phyloP scores from a whole-genome alignment of 23 tunicate species.

The Ciona savignyi region DNA sequence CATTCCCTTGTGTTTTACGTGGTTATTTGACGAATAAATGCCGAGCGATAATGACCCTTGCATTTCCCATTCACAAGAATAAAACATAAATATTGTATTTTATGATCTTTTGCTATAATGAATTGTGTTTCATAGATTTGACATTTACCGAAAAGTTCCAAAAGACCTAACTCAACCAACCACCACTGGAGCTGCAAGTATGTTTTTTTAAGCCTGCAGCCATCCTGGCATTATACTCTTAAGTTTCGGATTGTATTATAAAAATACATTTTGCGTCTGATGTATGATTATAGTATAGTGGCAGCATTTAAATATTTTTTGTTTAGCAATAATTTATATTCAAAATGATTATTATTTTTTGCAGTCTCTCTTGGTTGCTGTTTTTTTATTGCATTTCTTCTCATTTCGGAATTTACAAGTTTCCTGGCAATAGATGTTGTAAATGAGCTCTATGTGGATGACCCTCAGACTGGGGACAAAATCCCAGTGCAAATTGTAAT shows the following conservation, averaged over 20 bases:
- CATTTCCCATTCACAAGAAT: too few species aligned
- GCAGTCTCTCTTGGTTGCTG: constrained; percentile 87
- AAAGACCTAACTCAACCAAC: constrained; percentile 99
- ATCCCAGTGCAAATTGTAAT: constrained; percentile 77
- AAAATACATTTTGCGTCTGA: too few species aligned
- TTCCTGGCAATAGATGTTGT: constrained; percentile 67
- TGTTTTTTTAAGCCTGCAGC: neutral
- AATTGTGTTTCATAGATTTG: constrained; percentile 55
- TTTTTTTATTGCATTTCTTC: constrained; percentile 81
- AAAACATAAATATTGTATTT: neutral
- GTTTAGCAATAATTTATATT: neutral
- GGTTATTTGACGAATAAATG: too few species aligned
- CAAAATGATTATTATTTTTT: constrained; percentile 7
- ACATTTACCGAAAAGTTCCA: constrained; percentile 98
- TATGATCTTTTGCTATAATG: too few species aligned
- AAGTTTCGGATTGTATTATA: too few species aligned
- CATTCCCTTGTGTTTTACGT: too few species aligned
- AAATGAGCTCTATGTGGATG: constrained; percentile 96
- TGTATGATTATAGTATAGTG: too few species aligned
- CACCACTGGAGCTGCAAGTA: constrained; percentile 91
- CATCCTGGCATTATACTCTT: too few species aligned
- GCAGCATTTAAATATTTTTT: too few species aligned
- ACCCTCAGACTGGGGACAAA: constrained; percentile 82
- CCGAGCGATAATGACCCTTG: too few species aligned
- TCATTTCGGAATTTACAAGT: constrained; percentile 84